Percentiles rank a stretch among this genome's conserved stretches.
phyloP scores from a whole-genome alignment of 2,888 invertebrate species.

The Girardia tigrina region DNA sequence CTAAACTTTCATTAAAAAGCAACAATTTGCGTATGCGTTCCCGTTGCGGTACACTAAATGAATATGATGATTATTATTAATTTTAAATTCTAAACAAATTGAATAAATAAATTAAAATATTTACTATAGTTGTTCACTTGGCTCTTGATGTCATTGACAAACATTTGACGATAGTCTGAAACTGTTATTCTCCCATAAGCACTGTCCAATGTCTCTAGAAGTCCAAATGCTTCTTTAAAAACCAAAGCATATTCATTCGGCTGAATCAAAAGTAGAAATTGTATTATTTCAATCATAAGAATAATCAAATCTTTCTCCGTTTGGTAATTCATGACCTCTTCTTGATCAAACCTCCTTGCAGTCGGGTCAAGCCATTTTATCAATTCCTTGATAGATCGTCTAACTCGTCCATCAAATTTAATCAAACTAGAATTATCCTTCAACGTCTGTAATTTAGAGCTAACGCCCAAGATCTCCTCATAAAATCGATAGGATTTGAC shows the following conservation, averaged over 20 bases:
- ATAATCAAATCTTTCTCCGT: not conserved
- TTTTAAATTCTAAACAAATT: too few species aligned
- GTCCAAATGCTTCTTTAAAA: not conserved
- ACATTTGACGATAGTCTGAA: too few species aligned
- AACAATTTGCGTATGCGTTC: too few species aligned
- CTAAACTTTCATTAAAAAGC: too few species aligned
- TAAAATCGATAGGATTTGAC: not conserved
- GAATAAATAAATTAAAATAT: too few species aligned
- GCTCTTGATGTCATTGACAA: too few species aligned
- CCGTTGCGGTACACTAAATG: too few species aligned
- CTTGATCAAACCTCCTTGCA: not conserved
- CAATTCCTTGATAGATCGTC: not conserved
- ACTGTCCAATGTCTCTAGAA: not conserved
- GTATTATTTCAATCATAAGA: not conserved
- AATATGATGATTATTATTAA: too few species aligned
- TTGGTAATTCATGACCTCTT: not conserved
- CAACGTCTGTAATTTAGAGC: not conserved
- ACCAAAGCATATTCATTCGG: not conserved
- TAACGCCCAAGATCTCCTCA: not conserved
- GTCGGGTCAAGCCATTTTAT: conserved; percentile 24
- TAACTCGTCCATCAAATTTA: not conserved
- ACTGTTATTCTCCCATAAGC: too few species aligned
- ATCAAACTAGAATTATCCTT: not conserved
- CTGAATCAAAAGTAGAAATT: not conserved
- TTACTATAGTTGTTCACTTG: too few species aligned